These are phyloP conservation scores for Lasioglossum calceatum DNA, from an alignment of 2,888 invertebrate genomes.

Conservation along the genomic window DNA sequence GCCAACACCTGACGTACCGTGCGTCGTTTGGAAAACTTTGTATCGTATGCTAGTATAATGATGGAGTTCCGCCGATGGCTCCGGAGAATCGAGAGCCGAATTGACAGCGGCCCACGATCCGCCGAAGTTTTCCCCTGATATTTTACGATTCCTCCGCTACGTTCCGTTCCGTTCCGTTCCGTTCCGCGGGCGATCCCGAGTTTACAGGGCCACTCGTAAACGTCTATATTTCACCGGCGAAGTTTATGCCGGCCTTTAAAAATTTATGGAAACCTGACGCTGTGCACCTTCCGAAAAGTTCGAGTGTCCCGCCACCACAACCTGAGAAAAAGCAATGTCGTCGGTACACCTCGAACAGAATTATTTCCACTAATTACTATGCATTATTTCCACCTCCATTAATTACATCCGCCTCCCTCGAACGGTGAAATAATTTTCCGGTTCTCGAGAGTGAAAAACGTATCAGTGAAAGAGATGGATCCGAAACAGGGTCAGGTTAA, in stretches of 20 bases:
- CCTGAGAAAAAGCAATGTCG: background rate
- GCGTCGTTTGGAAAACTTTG: conserved; percentile 14
- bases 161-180: conserved; percentile 11
- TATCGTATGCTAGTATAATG: conserved; percentile 26
- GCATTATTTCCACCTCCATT: background rate
- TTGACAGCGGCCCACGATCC: background rate
- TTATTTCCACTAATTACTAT: background rate
- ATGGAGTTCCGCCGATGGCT: background rate
- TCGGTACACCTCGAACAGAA: background rate
- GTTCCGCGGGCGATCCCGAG: background rate
- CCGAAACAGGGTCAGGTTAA: conserved; percentile 2
- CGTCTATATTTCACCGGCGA: background rate
- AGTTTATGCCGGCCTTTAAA: conserved; percentile 13
- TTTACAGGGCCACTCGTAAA: background rate
- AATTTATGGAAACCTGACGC: conserved; percentile 18
- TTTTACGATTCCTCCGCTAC: conserved; percentile 23
- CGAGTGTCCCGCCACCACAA: background rate
- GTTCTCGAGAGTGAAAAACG: background rate
- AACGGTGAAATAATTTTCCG: conserved; percentile 8
- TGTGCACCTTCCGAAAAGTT: background rate
- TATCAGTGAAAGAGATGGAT: background rate
- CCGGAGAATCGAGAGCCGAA: conserved; percentile 7
- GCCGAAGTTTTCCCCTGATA: background rate
- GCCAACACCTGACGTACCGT: conserved; percentile 21
- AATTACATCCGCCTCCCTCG: background rate